Evolutionary conservation across 2,113 vertebrate species (phyloP), one percentile per base, ranked within the genome.

Genomic region (Ceratotherium simum): DNA sequence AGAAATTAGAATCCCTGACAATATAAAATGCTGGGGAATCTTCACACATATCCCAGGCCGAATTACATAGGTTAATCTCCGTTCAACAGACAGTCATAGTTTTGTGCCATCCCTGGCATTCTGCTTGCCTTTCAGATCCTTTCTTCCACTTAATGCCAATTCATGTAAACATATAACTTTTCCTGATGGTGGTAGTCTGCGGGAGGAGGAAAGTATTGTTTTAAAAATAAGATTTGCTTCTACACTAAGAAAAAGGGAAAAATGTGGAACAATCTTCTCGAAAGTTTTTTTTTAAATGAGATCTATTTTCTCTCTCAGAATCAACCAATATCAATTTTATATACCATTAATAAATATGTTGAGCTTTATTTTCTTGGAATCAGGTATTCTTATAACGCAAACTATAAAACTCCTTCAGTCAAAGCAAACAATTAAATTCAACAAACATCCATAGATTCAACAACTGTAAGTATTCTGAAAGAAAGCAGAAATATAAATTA

Each of bases 221-320:
- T 95, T 83, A 75, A 97, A 98, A 97, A 92, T 94, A 92, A 60
- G 73, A 92, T 83, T 96, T 87, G 82, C 93, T 95, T 93, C 86
- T 86, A 87, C 20, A 39, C 18, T 29, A 36, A 78, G 86, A 88
- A 76, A 86, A 96, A 36, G 11, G 48, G 5, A 23, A 88, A 96
- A 86, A 81, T 64, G 83, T 11, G 23, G 5, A 75, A 64, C 3
- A 79, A 83, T 64, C 82, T 31, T 31, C 97, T 56, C 33, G 31
- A 95, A 69, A 86, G 69, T 36, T 51, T 72, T 92, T 92, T 67
- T 83, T 56, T 27, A 93, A 97, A 90, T 10, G 20, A 88, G 79
- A 60, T 65, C 70, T 51, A 92, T 48, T 87, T 85, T 84, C 81
- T 83, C 58, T 58, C 73, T 86, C 58, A 67, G 31, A 95, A 90